Evolutionary conservation across 2,888 invertebrate species (phyloP), one percentile per base, ranked within the genome.

Genomic region (Aporophyla nigra): DNA sequence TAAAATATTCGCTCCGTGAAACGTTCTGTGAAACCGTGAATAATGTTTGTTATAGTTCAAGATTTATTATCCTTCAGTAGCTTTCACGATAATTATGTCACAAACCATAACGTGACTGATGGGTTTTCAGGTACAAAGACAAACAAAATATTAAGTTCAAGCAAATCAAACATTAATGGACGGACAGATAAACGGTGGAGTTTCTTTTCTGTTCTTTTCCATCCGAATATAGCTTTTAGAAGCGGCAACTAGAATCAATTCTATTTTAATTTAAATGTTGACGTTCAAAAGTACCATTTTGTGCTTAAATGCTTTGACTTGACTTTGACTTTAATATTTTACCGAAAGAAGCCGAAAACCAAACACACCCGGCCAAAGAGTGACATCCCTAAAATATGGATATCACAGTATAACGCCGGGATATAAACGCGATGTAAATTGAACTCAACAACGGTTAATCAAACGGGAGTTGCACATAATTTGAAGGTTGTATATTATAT

Each of bases 381-480:
- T 53, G 68, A 21, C 68, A 79, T 49, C 71, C 80, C 80, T 83
- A 51, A 75, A 33, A 58, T 65, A 71, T 53, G 40, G 6, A 65
- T 59, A 54, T 49, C 5, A 33, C 62, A 14, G 61, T 72, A 9
- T 66, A 46, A 49, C 16, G 19, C 24, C 12, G 9, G 56, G 40
- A 62, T 62, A 72, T 74, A 66, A 77, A 33, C n/a, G 53, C 24
- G n/a, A 67, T 71, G 53, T 74, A 75, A 85, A 75, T 70, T 75
- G 27, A 83, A 73, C 73, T 71, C 65, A 71, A 54, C 66, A 61
- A 40, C 63, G 12, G 69, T 76, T 73, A 63, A 75, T 76, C 63
- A 75, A 78, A 83, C 5, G 14, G 33, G 58, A 71, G 65, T 65
- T 62, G 21, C 27, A 76, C 58, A 59, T 74, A 61, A 72, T 80